These are phyloP conservation scores for Pristionchus fissidentatus DNA, from an alignment of 2,888 invertebrate species.

Conservation along the genomic window DNA sequence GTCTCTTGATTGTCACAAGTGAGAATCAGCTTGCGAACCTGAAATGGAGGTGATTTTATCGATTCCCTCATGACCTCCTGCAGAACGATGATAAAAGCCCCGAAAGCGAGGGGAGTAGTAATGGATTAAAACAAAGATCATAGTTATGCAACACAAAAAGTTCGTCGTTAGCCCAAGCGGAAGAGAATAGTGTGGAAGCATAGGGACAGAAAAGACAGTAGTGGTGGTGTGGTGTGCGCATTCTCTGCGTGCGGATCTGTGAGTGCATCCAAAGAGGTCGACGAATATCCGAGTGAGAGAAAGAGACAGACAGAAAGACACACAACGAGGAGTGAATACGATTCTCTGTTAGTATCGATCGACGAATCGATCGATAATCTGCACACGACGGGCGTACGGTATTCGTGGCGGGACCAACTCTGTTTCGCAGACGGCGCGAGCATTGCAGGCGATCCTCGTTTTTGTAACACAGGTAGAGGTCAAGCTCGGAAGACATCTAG, in stretches of 20 bases:
- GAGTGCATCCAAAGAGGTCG: slow-evolving; percentile 36
- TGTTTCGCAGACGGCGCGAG: slow-evolving; percentile 26
- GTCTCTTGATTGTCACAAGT: slow-evolving; percentile 66
- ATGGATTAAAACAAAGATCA: slow-evolving; percentile 17
- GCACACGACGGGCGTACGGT: slow-evolving; percentile 20
- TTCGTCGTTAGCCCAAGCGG: not conserved
- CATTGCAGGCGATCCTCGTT: slow-evolving; percentile 31
- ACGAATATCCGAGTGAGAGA: no score
- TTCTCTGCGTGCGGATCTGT: slow-evolving; percentile 40
- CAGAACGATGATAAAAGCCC: slow-evolving; percentile 6
- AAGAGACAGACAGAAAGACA: not conserved
- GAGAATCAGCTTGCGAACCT: slow-evolving; percentile 63
- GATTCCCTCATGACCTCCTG: no score
- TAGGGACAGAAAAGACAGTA: not conserved
- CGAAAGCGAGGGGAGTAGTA: slow-evolving; percentile 20
- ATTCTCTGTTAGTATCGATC: not conserved
- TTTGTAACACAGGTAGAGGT: slow-evolving; percentile 26
- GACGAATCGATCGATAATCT: slow-evolving; percentile 35
- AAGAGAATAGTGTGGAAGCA: not conserved
- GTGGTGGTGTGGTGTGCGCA: slow-evolving; percentile 27
- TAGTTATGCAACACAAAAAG: slow-evolving; percentile 23
- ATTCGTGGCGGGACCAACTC: slow-evolving; percentile 19
- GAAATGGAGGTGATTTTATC: slow-evolving; percentile 47
- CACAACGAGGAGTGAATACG: not conserved
- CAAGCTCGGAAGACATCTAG: slow-evolving; percentile 3